Base-by-base conservation (phyloP, 2,888 invertebrate species). In the Phortica okadai region DNA sequence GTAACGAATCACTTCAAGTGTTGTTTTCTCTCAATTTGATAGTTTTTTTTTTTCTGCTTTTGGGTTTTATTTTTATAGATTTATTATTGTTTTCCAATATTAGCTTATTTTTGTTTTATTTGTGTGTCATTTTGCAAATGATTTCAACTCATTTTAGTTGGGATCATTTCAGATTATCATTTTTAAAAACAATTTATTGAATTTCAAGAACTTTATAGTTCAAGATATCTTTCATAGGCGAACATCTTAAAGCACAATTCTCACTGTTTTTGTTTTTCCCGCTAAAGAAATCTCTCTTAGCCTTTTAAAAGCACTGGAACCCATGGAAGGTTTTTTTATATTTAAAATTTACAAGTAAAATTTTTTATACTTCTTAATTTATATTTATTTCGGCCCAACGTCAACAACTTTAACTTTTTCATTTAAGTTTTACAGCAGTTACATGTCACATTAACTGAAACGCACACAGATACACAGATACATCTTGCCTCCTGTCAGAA, bases 1-100 rank as follows among this genome's bases (percentile, higher is more conserved):
- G 66, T 54, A 74, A 54, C 64, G 74, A 74, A 74, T 66, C 66
- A 74, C 66, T 54, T 66, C 64, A 54, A 66, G 64, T 50, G 10
- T 11, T 11, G 50, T 74, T 64, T 64, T 74, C 64, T 74, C 33
- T n/a, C 41, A 54, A 74, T 74, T 74, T 74, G 64, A 74, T 45
- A 41, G 54, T 50, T 6, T 66, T 41, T 44, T 5, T 14, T 73
- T 41, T 44, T n/a, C 2, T 66, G 1, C 16, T 67, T 67, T 67
- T 21, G 16, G 21, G 21, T 73, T 62, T 42, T 62, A 21, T 59
- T 62, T 62, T 59, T 44, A 74, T 74, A 33, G 33, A 42, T 73
- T 54, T 64, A 45, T 64, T 74, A 50, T 66, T 66, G 25, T 64
- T 74, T 74, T 64, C 21, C 70, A 25, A 25, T 41, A 64, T 67